Conservation (phyloP, 2,888 invertebrate genomes). For the Cerastis leucographa region DNA sequence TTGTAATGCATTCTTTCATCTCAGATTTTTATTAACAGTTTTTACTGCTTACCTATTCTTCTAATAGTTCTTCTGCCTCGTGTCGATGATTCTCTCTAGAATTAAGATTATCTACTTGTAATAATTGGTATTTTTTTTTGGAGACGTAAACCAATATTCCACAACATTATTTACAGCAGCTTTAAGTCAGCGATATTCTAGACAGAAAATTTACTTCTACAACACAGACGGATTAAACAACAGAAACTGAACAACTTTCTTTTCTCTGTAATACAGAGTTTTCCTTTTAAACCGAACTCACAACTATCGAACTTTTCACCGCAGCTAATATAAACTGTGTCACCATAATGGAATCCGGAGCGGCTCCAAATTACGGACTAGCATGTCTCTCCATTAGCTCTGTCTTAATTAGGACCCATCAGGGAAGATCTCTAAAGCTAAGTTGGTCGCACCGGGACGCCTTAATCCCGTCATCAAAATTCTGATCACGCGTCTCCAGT, state of each 20-base stretch:
- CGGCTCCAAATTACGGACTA: slow-evolving; percentile 71
- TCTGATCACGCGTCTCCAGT: slow-evolving; percentile 84
- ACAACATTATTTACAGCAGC: not conserved
- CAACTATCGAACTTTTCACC: slow-evolving; percentile 56
- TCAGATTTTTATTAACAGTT: not conserved
- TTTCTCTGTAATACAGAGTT: slow-evolving; percentile 12
- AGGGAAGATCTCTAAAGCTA: slow-evolving; percentile 80
- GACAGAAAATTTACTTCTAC: not conserved
- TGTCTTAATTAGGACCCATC: slow-evolving; percentile 83
- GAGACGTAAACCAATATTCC: fast-evolving
- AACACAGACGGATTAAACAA: slow-evolving; percentile 2
- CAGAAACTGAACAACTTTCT: slow-evolving; percentile 17
- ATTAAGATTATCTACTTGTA: not conserved
- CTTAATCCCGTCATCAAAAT: slow-evolving; percentile 84
- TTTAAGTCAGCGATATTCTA: not conserved
- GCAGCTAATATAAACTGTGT: slow-evolving; percentile 63
- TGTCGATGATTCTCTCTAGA: not conserved
- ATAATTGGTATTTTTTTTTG: not conserved
- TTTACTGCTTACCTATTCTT: not conserved
- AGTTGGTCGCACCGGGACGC: slow-evolving; percentile 78
- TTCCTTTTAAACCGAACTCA: slow-evolving; percentile 34
- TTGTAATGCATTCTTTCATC: too few relatives aligned
- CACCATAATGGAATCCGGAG: slow-evolving; percentile 68
- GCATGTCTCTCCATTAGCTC: slow-evolving; percentile 82
- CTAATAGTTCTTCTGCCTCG: not conserved